A percentile compares a stretch with the other conserved stretches of the same genome.
Conservation (phyloP, 2,888 invertebrate species). For the Drosophila buzzatii region DNA sequence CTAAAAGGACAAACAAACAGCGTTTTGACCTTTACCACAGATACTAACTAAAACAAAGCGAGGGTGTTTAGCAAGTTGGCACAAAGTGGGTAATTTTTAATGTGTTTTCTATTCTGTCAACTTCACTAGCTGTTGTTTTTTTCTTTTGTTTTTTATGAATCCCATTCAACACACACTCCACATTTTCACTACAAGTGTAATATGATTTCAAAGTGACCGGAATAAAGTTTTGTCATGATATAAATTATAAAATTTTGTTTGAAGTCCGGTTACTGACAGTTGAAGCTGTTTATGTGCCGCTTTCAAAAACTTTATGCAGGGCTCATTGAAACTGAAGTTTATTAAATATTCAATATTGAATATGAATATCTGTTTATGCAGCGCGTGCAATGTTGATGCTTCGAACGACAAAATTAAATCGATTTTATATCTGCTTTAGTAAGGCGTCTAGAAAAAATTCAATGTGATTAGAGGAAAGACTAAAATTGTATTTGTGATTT, state of each 20-base stretch:
- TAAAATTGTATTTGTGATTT: slow-evolving; percentile 36
- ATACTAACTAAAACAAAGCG: slow-evolving; percentile 1
- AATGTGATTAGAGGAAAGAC: slow-evolving; percentile 28
- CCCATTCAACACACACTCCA: not conserved
- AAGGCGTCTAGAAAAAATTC: slow-evolving; percentile 27
- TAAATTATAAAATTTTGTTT: not conserved
- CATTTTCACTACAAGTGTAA: not conserved
- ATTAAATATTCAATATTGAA: too few relatives aligned
- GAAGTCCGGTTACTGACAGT: not conserved
- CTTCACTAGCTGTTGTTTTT: not conserved
- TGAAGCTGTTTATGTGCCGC: not conserved
- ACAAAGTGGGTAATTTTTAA: not conserved
- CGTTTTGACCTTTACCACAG: slow-evolving; percentile 8
- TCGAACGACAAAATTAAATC: not conserved
- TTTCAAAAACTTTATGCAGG: not conserved
- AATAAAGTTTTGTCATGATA: not conserved
- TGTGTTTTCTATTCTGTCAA: not conserved
- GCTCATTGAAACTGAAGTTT: not conserved
- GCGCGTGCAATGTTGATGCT: not conserved
- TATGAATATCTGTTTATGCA: too few relatives aligned
- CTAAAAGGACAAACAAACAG: slow-evolving; percentile 3
- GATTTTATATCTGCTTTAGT: not conserved
- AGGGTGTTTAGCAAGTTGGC: slow-evolving; percentile 7
- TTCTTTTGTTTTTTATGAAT: not conserved
- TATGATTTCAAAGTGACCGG: not conserved